phyloP scores from a whole-genome alignment of 2,888 invertebrate species.

The Pachycephus smyrnensis region DNA sequence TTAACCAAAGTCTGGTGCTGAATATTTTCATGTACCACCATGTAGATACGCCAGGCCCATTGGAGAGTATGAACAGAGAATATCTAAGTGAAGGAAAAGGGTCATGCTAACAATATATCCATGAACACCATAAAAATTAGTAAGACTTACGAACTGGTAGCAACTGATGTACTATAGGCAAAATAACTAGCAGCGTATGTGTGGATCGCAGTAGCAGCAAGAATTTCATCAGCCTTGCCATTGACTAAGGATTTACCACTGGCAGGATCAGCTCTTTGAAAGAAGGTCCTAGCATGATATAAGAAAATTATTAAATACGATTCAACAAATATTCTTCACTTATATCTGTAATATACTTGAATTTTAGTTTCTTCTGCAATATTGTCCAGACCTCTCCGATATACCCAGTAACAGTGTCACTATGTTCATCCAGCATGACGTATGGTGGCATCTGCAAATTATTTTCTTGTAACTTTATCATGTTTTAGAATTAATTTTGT shows the following conservation, averaged over 20 bases:
- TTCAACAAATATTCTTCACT: not conserved
- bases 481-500: not conserved
- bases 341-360: constrained; percentile 52
- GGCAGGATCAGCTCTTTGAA: constrained; percentile 30
- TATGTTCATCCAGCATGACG: constrained; percentile 47
- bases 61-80: constrained; percentile 44
- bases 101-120: not conserved
- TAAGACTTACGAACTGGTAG: constrained; percentile 31
- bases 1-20: constrained; percentile 37
- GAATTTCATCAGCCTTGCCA: constrained; percentile 42
- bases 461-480: not conserved
- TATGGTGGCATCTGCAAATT: constrained; percentile 61
- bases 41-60: constrained; percentile 38
- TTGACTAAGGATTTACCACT: constrained; percentile 30
- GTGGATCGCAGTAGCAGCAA: constrained; percentile 38
- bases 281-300: constrained; percentile 41
- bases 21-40: constrained; percentile 51
- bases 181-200: constrained; percentile 39
- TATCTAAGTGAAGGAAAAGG: constrained; percentile 34
- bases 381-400: constrained; percentile 66
- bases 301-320: not conserved
- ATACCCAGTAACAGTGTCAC: constrained; percentile 58
- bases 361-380: constrained; percentile 57
- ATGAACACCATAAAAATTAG: not conserved
- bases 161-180: constrained; percentile 36